These are phyloP conservation scores for Elgonia sp. DNA, from an alignment of 2,888 invertebrate genomes.

Conservation along the genomic window DNA sequence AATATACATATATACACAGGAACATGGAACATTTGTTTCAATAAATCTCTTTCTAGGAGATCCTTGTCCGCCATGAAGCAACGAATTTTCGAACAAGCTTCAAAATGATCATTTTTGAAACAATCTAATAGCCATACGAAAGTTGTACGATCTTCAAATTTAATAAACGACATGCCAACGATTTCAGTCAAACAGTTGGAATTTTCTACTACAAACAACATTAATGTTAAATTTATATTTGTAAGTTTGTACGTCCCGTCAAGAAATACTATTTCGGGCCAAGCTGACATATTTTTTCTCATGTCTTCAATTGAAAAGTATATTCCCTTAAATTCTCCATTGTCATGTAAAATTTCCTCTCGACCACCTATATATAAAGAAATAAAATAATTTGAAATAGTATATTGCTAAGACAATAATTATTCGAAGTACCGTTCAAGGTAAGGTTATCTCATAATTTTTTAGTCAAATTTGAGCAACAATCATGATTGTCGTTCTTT, in stretches of 20 bases:
- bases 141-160: slow-evolving; percentile 14
- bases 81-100: no score
- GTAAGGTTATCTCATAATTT: no score
- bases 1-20: no score
- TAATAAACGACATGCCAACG: slow-evolving; percentile 1
- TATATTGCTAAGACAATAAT: no score
- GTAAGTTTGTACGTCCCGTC: slow-evolving; percentile 18
- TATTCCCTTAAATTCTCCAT: slow-evolving; percentile 5
- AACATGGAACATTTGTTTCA: no score
- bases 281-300: slow-evolving; percentile 7
- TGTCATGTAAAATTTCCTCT: slow-evolving; percentile 10
- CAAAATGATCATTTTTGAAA: no score
- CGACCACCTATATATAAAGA: slow-evolving; percentile 14
- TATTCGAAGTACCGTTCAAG: no score
- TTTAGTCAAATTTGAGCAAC: no score
- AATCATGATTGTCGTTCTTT: no score
- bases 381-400: no score
- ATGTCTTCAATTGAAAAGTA: slow-evolving; percentile 13
- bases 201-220: slow-evolving; percentile 20
- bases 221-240: neutral
- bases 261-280: slow-evolving; percentile 21
- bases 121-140: slow-evolving; percentile 30
- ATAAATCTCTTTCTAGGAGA: no score
- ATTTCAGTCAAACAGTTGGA: slow-evolving; percentile 29
- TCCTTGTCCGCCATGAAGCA: no score